A percentile compares a stretch with the other conserved stretches of the same genome.
Evolutionary conservation across 2,113 vertebrate genomes (phyloP).

Genomic region (Lucifuga dentata): DNA sequence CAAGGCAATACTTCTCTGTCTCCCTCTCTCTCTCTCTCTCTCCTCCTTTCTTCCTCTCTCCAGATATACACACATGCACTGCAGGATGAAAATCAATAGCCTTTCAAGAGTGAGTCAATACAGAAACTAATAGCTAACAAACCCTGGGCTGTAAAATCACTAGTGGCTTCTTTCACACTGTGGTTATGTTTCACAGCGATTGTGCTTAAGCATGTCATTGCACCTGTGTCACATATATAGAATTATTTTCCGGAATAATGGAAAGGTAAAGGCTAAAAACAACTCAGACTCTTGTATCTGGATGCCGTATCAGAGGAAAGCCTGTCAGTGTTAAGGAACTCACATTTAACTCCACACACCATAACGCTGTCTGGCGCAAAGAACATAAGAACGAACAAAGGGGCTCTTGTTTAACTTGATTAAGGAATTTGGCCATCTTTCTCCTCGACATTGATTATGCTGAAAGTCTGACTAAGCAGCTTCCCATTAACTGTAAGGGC

Average conservation of each 20-base stretch:
- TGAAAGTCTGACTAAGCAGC: slow-evolving; percentile 59
- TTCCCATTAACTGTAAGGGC: slow-evolving; percentile 52
- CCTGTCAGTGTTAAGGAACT: background rate
- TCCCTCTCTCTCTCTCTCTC: slow-evolving; percentile 12
- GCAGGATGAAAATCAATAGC: slow-evolving; percentile 72
- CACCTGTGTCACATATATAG: slow-evolving; percentile 13
- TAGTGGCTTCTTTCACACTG: background rate
- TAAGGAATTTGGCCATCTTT: slow-evolving; percentile 52
- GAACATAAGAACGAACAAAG: slow-evolving; percentile 5
- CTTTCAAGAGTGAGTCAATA: slow-evolving; percentile 72
- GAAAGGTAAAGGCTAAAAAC: slow-evolving; percentile 20
- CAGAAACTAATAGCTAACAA: slow-evolving; percentile 72
- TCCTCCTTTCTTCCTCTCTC: background rate
- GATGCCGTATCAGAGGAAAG: background rate
- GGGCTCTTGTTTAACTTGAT: slow-evolving; percentile 51
- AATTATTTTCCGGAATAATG: slow-evolving; percentile 32
- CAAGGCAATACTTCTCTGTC: slow-evolving; percentile 45
- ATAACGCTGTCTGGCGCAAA: background rate
- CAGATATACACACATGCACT: slow-evolving; percentile 28
- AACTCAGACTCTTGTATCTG: background rate
- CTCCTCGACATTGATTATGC: slow-evolving; percentile 48
- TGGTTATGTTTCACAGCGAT: slow-evolving; percentile 47
- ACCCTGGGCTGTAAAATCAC: slow-evolving; percentile 58
- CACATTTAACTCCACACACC: background rate
- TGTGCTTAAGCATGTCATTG: slow-evolving; percentile 37